A percentile compares a stretch with the other conserved stretches of the same genome.
These are phyloP conservation scores for Etheostoma cragini DNA, from an alignment of 2,113 vertebrate species.

Conservation along the genomic window DNA sequence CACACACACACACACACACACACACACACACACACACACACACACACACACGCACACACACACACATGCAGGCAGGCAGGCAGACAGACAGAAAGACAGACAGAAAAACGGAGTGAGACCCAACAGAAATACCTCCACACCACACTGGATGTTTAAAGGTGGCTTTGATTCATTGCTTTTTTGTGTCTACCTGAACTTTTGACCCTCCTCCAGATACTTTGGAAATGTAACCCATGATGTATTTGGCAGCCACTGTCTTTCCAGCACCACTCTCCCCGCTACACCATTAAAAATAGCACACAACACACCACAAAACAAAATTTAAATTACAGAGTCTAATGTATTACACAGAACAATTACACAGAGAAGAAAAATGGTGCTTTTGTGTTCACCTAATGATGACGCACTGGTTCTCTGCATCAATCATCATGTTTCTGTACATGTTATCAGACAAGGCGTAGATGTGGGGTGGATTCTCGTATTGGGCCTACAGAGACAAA, in stretches of 20 bases:
- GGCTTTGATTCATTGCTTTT: conserved; percentile 1
- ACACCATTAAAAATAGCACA: not conserved
- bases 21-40: conserved; percentile 36
- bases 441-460: conserved; percentile 96
- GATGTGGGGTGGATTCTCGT: conserved; percentile 97
- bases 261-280: conserved; percentile 98
- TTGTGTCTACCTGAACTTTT: conserved; percentile 92
- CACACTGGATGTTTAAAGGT: not conserved
- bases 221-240: conserved; percentile 99
- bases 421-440: conserved; percentile 99
- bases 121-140: not conserved
- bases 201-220: conserved; percentile 96
- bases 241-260: conserved; percentile 97
- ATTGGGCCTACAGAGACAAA: conserved; percentile 89
- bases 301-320: not conserved
- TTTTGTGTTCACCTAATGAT: conserved; percentile 87
- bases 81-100: conserved; percentile 13
- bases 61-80: conserved; percentile 15
- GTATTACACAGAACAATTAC: not conserved
- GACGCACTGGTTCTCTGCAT: conserved; percentile 96
- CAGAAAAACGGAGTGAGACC: not conserved
- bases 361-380: not conserved
- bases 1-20: conserved; percentile 36
- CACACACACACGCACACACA: conserved; percentile 23
- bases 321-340: not conserved